Percentiles rank a stretch among this genome's conserved stretches.
These are phyloP conservation scores for Canis aureus DNA, from an alignment of 2,113 vertebrate genomes.

Conservation along the genomic window DNA sequence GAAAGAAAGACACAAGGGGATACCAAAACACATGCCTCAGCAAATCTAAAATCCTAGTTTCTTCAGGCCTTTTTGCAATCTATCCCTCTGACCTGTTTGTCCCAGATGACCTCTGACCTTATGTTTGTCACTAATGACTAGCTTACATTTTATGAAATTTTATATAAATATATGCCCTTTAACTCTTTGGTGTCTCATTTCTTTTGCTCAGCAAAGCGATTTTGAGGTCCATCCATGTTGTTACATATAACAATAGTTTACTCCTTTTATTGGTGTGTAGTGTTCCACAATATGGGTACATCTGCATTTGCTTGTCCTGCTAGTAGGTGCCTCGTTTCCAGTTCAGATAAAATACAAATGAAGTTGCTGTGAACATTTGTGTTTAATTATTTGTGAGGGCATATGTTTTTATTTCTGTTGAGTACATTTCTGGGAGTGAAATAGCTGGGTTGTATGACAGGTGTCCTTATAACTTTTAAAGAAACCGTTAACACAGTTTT, in stretches of 20 bases:
- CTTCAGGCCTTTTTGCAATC: neutral
- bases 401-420: neutral
- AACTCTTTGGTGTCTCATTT: neutral
- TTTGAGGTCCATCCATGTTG: neutral
- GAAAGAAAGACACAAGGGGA: neutral
- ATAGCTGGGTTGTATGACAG: neutral
- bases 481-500: neutral
- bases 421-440: neutral
- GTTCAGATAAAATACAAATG: neutral
- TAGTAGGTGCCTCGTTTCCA: neutral
- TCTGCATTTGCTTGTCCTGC: neutral
- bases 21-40: accelerated
- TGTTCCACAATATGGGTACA: neutral
- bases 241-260: accelerated
- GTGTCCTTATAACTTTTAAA: neutral
- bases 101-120: neutral
- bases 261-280: neutral
- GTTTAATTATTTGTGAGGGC: neutral
- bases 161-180: neutral
- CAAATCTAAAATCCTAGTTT: neutral
- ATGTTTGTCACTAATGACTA: neutral
- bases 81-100: neutral
- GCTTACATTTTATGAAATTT: neutral
- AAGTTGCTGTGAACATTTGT: neutral
- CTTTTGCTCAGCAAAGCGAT: neutral